These are phyloP conservation scores for Tadarida brasiliensis DNA, from an alignment of 2,797 vertebrate species.

Conservation along the genomic window DNA sequence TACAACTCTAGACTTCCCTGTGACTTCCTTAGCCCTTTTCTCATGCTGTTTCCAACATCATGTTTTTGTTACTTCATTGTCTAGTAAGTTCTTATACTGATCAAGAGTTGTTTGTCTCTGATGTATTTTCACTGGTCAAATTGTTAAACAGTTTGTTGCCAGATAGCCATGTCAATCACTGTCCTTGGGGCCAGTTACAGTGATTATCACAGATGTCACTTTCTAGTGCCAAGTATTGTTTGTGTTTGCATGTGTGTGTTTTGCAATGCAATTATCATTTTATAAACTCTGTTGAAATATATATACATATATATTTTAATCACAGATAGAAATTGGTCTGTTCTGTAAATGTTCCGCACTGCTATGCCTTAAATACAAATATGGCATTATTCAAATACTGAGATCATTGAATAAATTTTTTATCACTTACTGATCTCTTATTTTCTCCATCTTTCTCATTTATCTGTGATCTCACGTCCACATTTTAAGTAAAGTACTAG, in stretches of 20 bases:
- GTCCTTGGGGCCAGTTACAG: slow-evolving; percentile 18
- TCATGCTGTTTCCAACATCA: background rate
- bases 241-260: slow-evolving; percentile 31
- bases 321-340: background rate
- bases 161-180: slow-evolving; percentile 62
- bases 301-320: slow-evolving; percentile 23
- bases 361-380: background rate
- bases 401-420: background rate
- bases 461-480: background rate
- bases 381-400: background rate
- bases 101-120: slow-evolving; percentile 41
- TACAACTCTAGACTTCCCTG: background rate
- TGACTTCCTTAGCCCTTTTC: background rate
- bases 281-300: slow-evolving; percentile 46
- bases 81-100: background rate
- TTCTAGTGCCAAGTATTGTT: slow-evolving; percentile 43
- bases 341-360: slow-evolving; percentile 1
- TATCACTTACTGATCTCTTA: background rate
- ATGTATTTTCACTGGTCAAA: slow-evolving; percentile 71
- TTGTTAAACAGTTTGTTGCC: slow-evolving; percentile 70
- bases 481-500: background rate
- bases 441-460: background rate
- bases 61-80: background rate
- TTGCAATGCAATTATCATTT: slow-evolving; percentile 62
- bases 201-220: slow-evolving; percentile 66